Evolutionary conservation across 2,113 vertebrate species (phyloP), one percentile per base, ranked within the genome.

Genomic region (Semnornis frantzii): DNA sequence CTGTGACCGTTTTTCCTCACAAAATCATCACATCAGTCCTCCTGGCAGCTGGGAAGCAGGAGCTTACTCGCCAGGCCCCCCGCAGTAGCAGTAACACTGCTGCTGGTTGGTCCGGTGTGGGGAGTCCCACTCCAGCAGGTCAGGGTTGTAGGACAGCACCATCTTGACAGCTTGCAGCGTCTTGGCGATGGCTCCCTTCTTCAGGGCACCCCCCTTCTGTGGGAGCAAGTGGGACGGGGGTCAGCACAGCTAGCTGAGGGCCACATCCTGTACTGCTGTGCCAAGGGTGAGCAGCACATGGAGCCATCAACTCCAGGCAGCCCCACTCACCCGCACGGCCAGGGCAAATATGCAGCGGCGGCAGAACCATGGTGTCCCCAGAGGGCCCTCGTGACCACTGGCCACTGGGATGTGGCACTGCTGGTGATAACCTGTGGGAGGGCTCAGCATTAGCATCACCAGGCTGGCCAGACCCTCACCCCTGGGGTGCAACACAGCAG

Each of bases 81-180:
- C 98, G 3, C 99, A 99, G 97, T 99, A 99, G 93, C 99, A 99
- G 96, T 99, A 99, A 94, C 98, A 99, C 91, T 99, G 99, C 97
- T 99, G 99, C 95, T 99, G 99, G 95, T 99, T 99, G 93, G 98
- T 99, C 11, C 98, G 98, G 89, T 99, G 99, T 0, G 98, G 98
- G 1, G 99, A 99, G 95, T 99, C 99, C 99, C 99, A 99, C 76
- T 99, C 98, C 70, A 99, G 98, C 68, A 98, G 97, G 27, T 98
- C 98, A 1, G 98, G 98, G 71, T 98, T 97, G 91, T 99, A 99
- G 19, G 98, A 98, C 74, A 99, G 93, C 64, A 99, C 99, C 98
- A 98, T 99, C 97, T 99, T 99, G 97, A 99, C 98, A 3, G 98
- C 97, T 30, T 98, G 98, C 94, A 99, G 98, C 0, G 98, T 98